Base-by-base conservation (phyloP, 2,113 vertebrate genomes). In the Uropsilus gracilis region DNA sequence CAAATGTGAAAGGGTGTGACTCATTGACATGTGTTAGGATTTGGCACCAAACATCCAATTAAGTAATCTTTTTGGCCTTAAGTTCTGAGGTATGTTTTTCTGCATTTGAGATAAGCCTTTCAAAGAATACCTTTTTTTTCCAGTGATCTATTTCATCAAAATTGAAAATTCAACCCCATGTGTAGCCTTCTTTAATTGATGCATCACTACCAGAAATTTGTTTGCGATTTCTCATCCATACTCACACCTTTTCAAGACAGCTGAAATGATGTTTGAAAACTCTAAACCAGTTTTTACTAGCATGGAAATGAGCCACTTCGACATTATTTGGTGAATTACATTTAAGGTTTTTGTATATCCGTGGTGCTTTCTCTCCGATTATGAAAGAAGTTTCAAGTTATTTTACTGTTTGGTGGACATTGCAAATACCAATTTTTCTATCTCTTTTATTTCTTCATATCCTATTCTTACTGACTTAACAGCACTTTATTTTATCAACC, bases 351-450 rank as follows among this genome's bases (percentile, higher is more conserved):
- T 81, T 53, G 26, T 93, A 48, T 77, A 34, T 30, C 46, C 28
- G 37, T 22, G 73, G 32, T 73, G 37, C 61, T 77, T 77, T 66
- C 86, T 76, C 20, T 86, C 83, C 68, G 30, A 64, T 64, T 64
- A 26, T 91, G 32, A 72, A 87, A 73, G 34, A 82, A 22, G 42
- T 50, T 83, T 8, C 48, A 42, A 64, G 32, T 48, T 84, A 32
- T 64, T 83, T 94, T 86, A 22, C 12, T 72, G 30, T 88, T 77
- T 91, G 71, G 17, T 64, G 59, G 76, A 90, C 73, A 72, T 34
- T 86, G 61, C 26, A 85, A 57, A 59, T 44, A 48, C 63, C 64
- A 42, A 3, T 18, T 44, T 46, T 92, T 78, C 48, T n/a, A 57
- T 80, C 73, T 72, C 7, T 82, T 87, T 82, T 64, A 61, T 90